phyloP scores from a whole-genome alignment of 2,888 invertebrate species.

The Aelia acuminata region DNA sequence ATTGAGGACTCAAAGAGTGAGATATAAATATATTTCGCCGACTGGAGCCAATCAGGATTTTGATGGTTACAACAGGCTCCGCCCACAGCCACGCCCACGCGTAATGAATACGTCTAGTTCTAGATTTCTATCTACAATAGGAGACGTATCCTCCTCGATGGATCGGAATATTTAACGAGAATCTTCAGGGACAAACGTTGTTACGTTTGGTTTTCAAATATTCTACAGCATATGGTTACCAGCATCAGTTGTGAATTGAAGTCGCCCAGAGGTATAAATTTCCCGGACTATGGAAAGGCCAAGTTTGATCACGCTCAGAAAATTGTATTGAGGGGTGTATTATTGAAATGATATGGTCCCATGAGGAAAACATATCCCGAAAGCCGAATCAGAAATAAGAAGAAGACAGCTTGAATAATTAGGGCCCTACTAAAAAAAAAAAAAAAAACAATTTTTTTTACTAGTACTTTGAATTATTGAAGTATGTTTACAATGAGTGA shows the following conservation, averaged over 20 bases:
- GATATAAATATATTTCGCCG: slow-evolving; percentile 49
- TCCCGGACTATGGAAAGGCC: background rate
- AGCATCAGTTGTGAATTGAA: background rate
- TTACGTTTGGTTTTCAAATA: background rate
- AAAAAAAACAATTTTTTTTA: no score
- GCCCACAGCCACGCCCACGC: slow-evolving; percentile 43
- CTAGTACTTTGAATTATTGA: no score
- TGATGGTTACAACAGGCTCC: slow-evolving; percentile 33
- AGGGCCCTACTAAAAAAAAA: no score
- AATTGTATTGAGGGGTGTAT: no score
- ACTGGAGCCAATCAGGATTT: slow-evolving; percentile 40
- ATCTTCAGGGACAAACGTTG: background rate
- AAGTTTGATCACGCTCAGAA: background rate
- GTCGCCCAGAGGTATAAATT: background rate
- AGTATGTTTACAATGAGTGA: no score
- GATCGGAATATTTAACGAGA: background rate
- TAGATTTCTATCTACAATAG: slow-evolving; percentile 30
- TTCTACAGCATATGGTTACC: background rate
- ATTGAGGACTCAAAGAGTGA: slow-evolving; percentile 49
- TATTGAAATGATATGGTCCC: no score
- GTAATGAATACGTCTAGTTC: slow-evolving; percentile 34
- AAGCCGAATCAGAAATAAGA: no score
- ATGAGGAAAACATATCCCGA: no score
- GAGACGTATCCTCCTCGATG: background rate
- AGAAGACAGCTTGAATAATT: no score